These are phyloP conservation scores for Agelaius tricolor DNA, from an alignment of 2,113 vertebrate species.

Conservation along the genomic window DNA sequence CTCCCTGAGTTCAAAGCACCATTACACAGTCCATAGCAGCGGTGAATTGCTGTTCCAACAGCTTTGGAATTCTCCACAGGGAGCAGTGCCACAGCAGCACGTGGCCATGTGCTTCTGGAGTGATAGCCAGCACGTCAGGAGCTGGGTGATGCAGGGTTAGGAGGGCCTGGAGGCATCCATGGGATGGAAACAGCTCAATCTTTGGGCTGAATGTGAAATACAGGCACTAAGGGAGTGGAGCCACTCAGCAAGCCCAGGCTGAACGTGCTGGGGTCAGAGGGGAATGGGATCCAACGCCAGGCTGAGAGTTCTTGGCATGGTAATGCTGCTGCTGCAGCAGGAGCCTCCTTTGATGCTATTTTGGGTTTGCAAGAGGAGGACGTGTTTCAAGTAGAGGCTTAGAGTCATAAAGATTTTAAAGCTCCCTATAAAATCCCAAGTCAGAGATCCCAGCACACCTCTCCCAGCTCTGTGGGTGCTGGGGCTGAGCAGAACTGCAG, in stretches of 20 bases:
- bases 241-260: not conserved
- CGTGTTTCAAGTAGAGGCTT: not conserved
- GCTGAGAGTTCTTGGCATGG: not conserved
- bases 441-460: not conserved
- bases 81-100: not conserved
- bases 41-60: not conserved
- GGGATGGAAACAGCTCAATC: not conserved
- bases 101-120: fast-evolving
- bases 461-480: not conserved
- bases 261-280: not conserved
- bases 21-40: not conserved
- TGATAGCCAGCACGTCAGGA: fast-evolving
- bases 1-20: not conserved
- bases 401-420: not conserved
- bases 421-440: not conserved
- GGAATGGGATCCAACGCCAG: fast-evolving
- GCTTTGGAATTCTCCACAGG: not conserved
- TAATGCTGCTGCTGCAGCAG: not conserved
- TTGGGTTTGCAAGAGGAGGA: not conserved
- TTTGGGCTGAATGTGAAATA: not conserved
- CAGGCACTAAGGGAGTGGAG: not conserved
- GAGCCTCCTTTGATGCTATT: not conserved
- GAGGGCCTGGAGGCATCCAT: not conserved
- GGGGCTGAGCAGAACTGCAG: not conserved
- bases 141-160: not conserved